Base-by-base conservation (phyloP, 2,888 invertebrate species). In the Carcina quercana region DNA sequence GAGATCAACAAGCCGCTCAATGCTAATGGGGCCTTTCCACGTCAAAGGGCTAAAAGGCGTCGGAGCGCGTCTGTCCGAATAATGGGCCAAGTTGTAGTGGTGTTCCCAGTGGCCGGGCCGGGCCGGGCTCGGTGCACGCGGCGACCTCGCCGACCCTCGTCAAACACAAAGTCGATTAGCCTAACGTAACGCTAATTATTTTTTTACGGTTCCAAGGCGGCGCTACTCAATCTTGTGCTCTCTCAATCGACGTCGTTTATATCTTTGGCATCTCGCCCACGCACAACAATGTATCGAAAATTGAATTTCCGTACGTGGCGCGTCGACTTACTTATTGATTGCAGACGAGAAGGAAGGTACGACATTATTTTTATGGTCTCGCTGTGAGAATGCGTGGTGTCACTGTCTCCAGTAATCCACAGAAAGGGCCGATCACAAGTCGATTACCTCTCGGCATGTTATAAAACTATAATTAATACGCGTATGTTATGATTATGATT, bases 21-120 rank as follows among this genome's bases (percentile, higher is more conserved):
- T 75, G 74, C 71, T 83, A 82, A 80, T 82, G 78, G 76, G 72
- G 62, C 68, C 67, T 70, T 73, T 75, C 71, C 61, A 74, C 76
- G 79, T 80, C 78, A 82, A 80, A 80, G 74, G 70, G 73, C 74
- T 73, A 68, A 74, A 72, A 76, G 73, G 78, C 76, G 78, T 75
- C 58, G 58, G 68, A 74, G 73, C 78, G 75, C 65, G 72, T 69
- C 78, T 76, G 75, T 73, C 76, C 73, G 74, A 73, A 79, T 80
- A 79, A 80, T 76, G 72, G 74, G 53, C 64, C 63, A 61, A 71
- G 70, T 64, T 59, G 64, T 72, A 69, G 64, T 62, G 59, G 59
- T 62, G 14, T 24, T 24, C 24, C 11, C 24, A 24, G 24, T 22
- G 6, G 28, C 12, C 13, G 19, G 13, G 24, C 12, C 20, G 19